These are phyloP conservation scores for Coptodon rendalli DNA, from an alignment of 2,113 vertebrate genomes.

Conservation along the genomic window DNA sequence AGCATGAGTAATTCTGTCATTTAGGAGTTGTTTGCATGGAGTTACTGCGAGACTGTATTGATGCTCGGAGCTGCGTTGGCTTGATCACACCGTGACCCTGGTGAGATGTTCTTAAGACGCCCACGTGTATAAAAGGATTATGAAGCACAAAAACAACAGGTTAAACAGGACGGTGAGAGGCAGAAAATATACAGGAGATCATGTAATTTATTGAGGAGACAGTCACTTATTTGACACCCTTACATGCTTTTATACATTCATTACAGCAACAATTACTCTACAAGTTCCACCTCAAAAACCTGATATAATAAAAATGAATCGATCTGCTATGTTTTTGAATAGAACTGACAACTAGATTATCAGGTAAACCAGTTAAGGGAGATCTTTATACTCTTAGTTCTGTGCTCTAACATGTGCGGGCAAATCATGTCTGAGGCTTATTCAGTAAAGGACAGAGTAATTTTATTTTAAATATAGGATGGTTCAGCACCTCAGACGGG, in stretches of 20 bases:
- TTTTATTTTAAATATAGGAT: background rate
- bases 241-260: background rate
- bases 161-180: background rate
- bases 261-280: background rate
- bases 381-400: background rate
- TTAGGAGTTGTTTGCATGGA: conserved; percentile 4
- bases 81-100: conserved; percentile 3
- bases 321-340: background rate
- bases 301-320: background rate
- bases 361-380: background rate
- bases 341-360: background rate
- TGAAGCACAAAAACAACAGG: conserved; percentile 18
- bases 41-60: conserved; percentile 11
- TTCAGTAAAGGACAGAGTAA: background rate
- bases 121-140: conserved; percentile 6
- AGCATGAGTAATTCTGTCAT: conserved; percentile 31
- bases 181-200: background rate
- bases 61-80: background rate
- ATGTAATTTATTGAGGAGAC: background rate
- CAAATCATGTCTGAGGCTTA: background rate
- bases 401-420: background rate
- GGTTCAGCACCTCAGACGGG: background rate
- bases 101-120: background rate
- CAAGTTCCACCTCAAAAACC: background rate
- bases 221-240: background rate